Evolutionary conservation across 2,113 vertebrate species (phyloP).

Genomic region (Trachemys scripta): DNA sequence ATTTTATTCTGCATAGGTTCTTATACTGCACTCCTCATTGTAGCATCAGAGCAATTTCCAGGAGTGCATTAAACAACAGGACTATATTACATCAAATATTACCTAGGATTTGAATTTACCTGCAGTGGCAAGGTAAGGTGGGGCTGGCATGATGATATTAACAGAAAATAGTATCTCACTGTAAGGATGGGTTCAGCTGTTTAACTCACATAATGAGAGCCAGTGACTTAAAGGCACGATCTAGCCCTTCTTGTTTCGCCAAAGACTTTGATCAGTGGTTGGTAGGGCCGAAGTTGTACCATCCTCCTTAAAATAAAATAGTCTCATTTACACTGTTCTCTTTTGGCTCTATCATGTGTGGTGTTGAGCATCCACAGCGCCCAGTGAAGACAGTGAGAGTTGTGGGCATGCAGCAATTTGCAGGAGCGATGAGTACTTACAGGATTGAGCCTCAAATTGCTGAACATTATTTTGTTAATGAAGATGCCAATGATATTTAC

Average conservation of each 20-base stretch:
- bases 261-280: not conserved
- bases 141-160: not conserved
- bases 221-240: not conserved
- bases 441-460: not conserved
- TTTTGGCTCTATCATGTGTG: not conserved
- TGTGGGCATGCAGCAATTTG: not conserved
- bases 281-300: not conserved
- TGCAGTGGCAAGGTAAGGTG: slow-evolving; percentile 10
- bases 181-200: not conserved
- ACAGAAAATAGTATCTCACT: not conserved
- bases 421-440: not conserved
- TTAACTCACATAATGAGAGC: not conserved
- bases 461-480: not conserved
- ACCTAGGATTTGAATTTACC: slow-evolving; percentile 5
- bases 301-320: not conserved
- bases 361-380: not conserved
- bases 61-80: not conserved
- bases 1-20: not conserved
- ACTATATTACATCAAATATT: not conserved
- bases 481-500: slow-evolving; percentile 13
- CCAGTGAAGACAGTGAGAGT: not conserved
- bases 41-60: slow-evolving; percentile 13
- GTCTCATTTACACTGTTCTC: not conserved
- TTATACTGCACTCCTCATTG: not conserved
- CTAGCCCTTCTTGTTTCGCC: not conserved